A percentile compares a stretch with the other conserved stretches of the same genome.
Evolutionary conservation across 2,797 vertebrate genomes (phyloP).

Genomic region (Anguilla megastoma): DNA sequence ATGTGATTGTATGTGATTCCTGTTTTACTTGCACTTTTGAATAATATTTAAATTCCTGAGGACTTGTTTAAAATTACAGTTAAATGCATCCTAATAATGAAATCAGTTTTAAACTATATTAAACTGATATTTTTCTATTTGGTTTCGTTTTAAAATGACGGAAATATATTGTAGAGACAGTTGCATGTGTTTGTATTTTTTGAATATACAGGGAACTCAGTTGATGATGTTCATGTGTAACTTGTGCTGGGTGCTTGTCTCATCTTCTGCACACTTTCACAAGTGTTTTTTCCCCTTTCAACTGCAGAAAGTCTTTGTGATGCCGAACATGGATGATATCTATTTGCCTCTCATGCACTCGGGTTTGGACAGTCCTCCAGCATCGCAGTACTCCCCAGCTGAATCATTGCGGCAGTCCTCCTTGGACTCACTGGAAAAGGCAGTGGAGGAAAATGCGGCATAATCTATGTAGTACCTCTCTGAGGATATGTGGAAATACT

Average conservation of each 20-base stretch:
- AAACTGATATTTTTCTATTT: not conserved
- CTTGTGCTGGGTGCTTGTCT: not conserved
- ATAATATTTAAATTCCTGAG: not conserved
- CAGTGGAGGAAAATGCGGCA: conserved; percentile 44
- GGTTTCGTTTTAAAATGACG: not conserved
- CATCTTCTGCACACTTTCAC: not conserved
- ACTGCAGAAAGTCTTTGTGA: conserved; percentile 85
- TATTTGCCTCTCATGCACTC: conserved; percentile 84
- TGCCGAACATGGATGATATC: conserved; percentile 91
- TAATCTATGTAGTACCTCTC: conserved; percentile 60
- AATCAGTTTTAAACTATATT: no score
- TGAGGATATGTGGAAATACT: conserved; percentile 20
- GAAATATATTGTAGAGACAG: not conserved
- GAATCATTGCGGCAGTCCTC: conserved; percentile 53
- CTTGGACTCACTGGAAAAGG: conserved; percentile 59
- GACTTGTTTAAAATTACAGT: not conserved
- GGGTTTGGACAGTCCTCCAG: conserved; percentile 53
- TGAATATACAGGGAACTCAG: not conserved
- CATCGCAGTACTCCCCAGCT: conserved; percentile 38
- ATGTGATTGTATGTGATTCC: not conserved
- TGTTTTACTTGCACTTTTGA: not conserved
- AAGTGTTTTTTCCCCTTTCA: conserved; percentile 8
- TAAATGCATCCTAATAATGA: no score
- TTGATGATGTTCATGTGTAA: not conserved
- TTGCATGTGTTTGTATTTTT: not conserved